Base-by-base conservation (phyloP, 2,888 invertebrate species). In the Cataglyphis albicans region DNA sequence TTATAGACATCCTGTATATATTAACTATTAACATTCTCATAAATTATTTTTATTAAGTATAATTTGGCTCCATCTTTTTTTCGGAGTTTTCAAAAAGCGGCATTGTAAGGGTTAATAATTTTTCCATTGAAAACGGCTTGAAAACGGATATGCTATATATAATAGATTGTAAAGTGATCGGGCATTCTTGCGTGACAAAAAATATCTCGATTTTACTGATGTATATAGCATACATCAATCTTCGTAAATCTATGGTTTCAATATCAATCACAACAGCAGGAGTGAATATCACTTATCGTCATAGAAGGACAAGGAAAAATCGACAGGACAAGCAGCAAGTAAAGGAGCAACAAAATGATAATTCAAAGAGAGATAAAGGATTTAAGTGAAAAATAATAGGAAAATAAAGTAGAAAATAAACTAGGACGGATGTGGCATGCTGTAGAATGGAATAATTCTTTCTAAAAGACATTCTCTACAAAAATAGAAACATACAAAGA, bases 371-470 rank as follows among this genome's bases (percentile, higher is more conserved):
- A 67, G 65, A 63, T 10, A 15, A 65, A 59, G 4, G 41, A 55
- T 18, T 44, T 29, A 63, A 67, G 21, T 21, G 18, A 41, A 35
- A 35, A 52, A 63, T 3, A 4, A 18, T 35, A 44, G 44, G 18
- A 38, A 75, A 75, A 64, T 64, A 64, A 65, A 76, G 55, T 29
- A 32, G 63, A n/a, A 10, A 29, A 61, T 44, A 32, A 74, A 63
- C 21, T 63, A 63, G 29, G 18, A 38, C 12, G n/a, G 21, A 64
- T 25, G 3, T 44, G 21, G 29, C 61, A 21, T 32, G 29, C 63
- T 29, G 29, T 7, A 25, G 15, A 3, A 52, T 25, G 29, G 29
- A 76, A 80, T 25, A 7, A 12, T 61, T 7, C 15, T 32, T 25
- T 44, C 12, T 4, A 48, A 48, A 48, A 18, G 15, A 15, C 38